phyloP scores from a whole-genome alignment of 30 jellyfish, hydroid and myxozoan genomes.

The Pelagia noctiluca region DNA sequence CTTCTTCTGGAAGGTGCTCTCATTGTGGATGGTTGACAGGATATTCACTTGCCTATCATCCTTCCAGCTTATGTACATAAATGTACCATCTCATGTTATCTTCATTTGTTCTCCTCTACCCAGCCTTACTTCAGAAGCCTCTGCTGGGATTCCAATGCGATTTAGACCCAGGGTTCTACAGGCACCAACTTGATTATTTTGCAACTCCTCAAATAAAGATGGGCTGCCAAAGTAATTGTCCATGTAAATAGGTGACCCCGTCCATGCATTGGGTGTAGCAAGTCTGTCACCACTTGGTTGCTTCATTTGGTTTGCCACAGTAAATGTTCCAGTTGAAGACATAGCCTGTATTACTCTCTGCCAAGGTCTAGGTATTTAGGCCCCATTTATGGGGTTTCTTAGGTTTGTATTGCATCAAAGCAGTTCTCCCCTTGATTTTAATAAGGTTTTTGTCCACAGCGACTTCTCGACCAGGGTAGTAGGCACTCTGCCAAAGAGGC shows the following conservation, averaged over 20 bases:
- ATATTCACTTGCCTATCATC: background rate
- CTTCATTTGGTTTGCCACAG: constrained; percentile 6
- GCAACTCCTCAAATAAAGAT: too few relatives aligned
- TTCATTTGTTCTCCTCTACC: background rate
- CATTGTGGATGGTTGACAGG: too few relatives aligned
- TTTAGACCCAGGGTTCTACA: constrained; percentile 31
- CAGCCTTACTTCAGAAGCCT: constrained; percentile 7
- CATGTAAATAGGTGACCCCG: constrained; percentile 36
- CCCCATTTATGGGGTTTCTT: constrained; percentile 53
- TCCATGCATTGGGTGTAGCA: constrained; percentile 12
- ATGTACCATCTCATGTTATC: background rate
- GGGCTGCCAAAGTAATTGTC: constrained; percentile 41
- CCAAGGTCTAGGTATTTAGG: constrained; percentile 42
- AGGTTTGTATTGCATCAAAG: constrained; percentile 30
- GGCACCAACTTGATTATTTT: constrained; percentile 8
- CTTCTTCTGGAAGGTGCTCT: too few relatives aligned
- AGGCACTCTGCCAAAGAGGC: constrained; percentile 41
- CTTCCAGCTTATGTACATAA: background rate
- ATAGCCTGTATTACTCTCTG: constrained; percentile 33
- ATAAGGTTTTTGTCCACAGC: constrained; percentile 46
- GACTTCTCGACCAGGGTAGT: constrained; percentile 37
- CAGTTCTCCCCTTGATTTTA: constrained; percentile 38
- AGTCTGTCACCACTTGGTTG: constrained; percentile 19
- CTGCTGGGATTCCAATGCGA: constrained; percentile 31
- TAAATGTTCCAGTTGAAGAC: constrained; percentile 26